Evolutionary conservation across 1,140 invertebrate species (phyloP).

Genomic region (Subanguina moxae): DNA sequence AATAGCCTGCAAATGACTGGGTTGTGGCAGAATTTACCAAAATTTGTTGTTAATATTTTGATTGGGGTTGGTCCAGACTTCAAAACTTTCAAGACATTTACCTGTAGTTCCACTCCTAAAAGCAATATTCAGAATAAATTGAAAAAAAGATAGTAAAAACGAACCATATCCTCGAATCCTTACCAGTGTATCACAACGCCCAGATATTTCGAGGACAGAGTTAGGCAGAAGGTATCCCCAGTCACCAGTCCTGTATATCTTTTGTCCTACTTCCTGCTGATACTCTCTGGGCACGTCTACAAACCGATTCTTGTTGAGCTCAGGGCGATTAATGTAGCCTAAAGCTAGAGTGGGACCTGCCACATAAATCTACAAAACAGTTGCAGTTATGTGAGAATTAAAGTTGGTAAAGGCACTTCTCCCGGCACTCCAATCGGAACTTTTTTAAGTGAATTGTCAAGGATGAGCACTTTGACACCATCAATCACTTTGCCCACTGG

Average conservation of each 20-base stretch:
- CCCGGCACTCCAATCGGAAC: conserved; percentile 64
- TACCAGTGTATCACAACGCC: conserved; percentile 64
- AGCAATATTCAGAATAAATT: too few species aligned
- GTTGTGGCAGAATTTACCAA: too few species aligned
- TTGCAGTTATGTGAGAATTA: not conserved
- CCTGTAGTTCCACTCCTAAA: conserved; percentile 62
- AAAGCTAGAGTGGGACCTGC: conserved; percentile 63
- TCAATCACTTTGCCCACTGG: conserved; percentile 62
- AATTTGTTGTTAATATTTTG: conserved; percentile 7
- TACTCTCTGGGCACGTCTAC: conserved; percentile 54
- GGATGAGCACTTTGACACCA: conserved; percentile 61
- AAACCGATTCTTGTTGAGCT: conserved; percentile 62
- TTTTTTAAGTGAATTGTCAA: conserved; percentile 60
- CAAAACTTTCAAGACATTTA: too few species aligned
- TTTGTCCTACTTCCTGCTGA: conserved; percentile 46
- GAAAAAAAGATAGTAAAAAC: too few species aligned
- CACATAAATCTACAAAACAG: conserved; percentile 61
- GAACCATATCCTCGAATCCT: conserved; percentile 64
- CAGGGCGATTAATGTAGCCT: conserved; percentile 64
- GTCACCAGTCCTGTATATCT: conserved; percentile 59
- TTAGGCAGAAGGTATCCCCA: conserved; percentile 63
- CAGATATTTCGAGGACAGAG: conserved; percentile 63
- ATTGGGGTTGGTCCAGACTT: too few species aligned
- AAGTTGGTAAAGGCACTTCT: conserved; percentile 57
- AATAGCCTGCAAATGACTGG: conserved; percentile 61